Evolutionary conservation across 2,113 vertebrate species (phyloP).

Genomic region (Chionodraco myersi): DNA sequence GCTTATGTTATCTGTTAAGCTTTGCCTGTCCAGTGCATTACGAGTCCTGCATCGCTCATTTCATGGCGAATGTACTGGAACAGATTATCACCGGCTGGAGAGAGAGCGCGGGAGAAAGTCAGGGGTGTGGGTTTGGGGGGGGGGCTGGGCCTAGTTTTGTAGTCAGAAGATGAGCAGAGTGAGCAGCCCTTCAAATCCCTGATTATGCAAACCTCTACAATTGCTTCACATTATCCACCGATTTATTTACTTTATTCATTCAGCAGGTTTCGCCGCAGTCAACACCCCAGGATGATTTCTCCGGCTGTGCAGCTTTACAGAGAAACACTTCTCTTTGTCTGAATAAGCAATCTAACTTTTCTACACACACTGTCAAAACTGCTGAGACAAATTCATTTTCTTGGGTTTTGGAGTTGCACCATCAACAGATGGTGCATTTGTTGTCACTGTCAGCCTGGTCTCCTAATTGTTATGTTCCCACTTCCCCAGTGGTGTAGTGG

Average conservation of each 20-base stretch:
- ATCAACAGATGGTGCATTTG: background rate
- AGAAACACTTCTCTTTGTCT: slow-evolving; percentile 40
- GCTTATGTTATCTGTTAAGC: slow-evolving; percentile 80
- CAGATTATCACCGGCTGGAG: slow-evolving; percentile 78
- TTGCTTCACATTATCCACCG: slow-evolving; percentile 64
- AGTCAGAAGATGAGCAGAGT: slow-evolving; percentile 74
- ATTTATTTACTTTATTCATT: slow-evolving; percentile 73
- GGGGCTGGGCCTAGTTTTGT: slow-evolving; percentile 59
- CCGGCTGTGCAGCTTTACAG: slow-evolving; percentile 17
- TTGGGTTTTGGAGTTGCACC: background rate
- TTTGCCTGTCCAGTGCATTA: slow-evolving; percentile 78
- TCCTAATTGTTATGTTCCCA: too few species aligned
- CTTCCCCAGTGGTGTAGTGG: too few species aligned
- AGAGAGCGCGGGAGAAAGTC: slow-evolving; percentile 25
- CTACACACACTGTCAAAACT: slow-evolving; percentile 18
- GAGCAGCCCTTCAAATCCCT: slow-evolving; percentile 73
- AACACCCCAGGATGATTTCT: slow-evolving; percentile 4
- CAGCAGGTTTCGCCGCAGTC: slow-evolving; percentile 52
- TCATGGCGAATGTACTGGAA: slow-evolving; percentile 80
- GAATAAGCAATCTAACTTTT: slow-evolving; percentile 60
- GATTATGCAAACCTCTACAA: slow-evolving; percentile 74
- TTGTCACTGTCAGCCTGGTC: too few species aligned
- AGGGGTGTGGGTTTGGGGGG: background rate
- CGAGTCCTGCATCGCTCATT: slow-evolving; percentile 76
- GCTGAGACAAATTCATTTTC: background rate